Evolutionary conservation across 2,888 invertebrate genomes (phyloP).

Genomic region (Cinara cedri): DNA sequence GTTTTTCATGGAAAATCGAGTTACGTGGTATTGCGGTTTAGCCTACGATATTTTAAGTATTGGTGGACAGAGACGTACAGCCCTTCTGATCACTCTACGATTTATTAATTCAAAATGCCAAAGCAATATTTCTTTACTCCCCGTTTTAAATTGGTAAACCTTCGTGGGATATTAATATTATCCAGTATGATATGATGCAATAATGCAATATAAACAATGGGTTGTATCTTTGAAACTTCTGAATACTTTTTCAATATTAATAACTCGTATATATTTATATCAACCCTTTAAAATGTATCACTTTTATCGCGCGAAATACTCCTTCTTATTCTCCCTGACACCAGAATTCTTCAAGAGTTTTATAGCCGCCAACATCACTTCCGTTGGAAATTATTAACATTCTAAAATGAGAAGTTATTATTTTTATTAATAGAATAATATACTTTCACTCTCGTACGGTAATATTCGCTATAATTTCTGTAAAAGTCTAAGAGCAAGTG

Average conservation of each 20-base stretch:
- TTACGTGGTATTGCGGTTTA: too few species aligned
- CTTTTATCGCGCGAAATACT: background rate
- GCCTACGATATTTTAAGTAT: too few species aligned
- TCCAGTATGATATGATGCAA: background rate
- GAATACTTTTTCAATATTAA: background rate
- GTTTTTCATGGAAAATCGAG: too few species aligned
- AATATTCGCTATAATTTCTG: conserved; percentile 1
- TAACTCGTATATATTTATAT: background rate
- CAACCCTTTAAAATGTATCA: background rate
- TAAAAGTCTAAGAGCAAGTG: conserved; percentile 10
- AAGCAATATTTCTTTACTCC: background rate
- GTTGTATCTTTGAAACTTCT: background rate
- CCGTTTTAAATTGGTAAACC: background rate
- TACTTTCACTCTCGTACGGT: conserved; percentile 25
- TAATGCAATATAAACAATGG: background rate
- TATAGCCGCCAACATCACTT: too few species aligned
- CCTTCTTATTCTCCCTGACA: too few species aligned
- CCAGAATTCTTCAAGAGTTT: too few species aligned
- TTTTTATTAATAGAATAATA: background rate
- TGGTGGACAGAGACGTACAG: too few species aligned
- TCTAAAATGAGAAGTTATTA: conserved; percentile 16
- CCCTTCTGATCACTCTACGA: background rate
- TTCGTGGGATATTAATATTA: background rate
- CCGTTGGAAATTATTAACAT: background rate
- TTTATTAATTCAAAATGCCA: background rate